Evolutionary conservation across 2,888 invertebrate species (phyloP), one percentile per base, ranked within the genome.

Genomic region (Dichetophora obliterata): DNA sequence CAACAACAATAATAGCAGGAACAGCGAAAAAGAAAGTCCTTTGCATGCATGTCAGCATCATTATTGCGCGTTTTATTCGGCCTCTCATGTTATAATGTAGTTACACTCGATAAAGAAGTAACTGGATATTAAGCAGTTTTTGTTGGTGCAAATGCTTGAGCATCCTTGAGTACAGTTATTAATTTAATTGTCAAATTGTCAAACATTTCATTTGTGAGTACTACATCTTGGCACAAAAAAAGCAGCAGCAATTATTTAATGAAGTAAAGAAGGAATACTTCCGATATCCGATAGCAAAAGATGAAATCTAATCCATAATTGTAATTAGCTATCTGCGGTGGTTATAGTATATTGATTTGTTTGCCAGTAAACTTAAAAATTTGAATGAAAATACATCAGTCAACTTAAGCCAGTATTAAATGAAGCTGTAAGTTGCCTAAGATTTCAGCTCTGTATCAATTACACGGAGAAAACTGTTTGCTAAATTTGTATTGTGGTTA

Each of bases 241-340:
- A 22, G 37, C 37, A 34, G 54, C 43, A 57, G 24, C n/a, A 22
- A 37, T 3, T n/a, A 27, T 16, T 43, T 43, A 43, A 11, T 3
- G 14, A 22, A 24, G 5, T 37, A 16, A 19, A 22, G 19, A 22
- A 52, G n/a, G 3, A 9, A 19, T 11, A 2, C 4, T n/a, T 57
- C 34, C 11, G n/a, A 43, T 37, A 52, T 78, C 78, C 78, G 71
- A 61, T 80, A 79, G 80, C 80, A 79, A 80, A 80, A 81, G 80
- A 79, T 79, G 80, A 79, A 79, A 80, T 72, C 80, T 78, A 71
- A 79, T 22, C 77, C 76, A 48, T 76, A 80, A 76, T 71, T 72
- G 65, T 78, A 78, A 77, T 68, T 66, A 74, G 77, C 70, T 50
- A 73, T 24, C 54, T 61, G 54, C 27, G 66, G 61, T 73, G 22